Evolutionary conservation across 1,140 invertebrate genomes (phyloP).

Genomic region (Drosophila arizonae): DNA sequence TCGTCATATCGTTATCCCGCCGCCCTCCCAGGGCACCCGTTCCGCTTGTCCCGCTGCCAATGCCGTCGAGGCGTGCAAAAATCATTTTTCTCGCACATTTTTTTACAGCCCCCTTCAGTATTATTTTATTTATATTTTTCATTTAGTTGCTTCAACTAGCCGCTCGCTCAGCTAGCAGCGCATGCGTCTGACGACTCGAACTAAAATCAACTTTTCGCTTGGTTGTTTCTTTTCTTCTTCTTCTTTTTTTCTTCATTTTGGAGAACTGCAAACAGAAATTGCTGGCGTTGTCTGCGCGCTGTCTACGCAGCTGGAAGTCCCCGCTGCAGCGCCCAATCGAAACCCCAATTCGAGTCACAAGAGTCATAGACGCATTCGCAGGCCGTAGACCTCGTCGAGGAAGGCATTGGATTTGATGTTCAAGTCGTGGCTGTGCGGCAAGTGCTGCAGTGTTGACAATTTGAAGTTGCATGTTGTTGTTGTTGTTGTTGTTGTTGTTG

Average conservation of each 20-base stretch:
- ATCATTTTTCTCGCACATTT: constrained; percentile 77
- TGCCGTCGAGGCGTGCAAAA: constrained; percentile 72
- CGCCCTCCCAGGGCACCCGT: not conserved
- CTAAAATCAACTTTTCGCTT: constrained; percentile 8
- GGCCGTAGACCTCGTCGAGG: constrained; percentile 13
- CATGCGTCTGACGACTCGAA: constrained; percentile 18
- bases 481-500: constrained; percentile 28
- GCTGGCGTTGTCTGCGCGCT: constrained; percentile 59
- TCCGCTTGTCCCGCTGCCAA: constrained; percentile 46
- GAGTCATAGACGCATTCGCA: not conserved
- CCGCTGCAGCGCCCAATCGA: constrained; percentile 22
- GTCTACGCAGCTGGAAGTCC: constrained; percentile 72
- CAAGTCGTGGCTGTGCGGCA: constrained; percentile 54
- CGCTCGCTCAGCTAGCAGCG: constrained; percentile 26
- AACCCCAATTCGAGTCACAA: not conserved
- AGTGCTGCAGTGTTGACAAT: constrained; percentile 73
- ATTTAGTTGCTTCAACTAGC: too few relatives aligned
- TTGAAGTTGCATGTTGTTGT: constrained; percentile 38
- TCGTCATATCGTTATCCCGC: constrained; percentile 19
- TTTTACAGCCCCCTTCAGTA: constrained; percentile 42
- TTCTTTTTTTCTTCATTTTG: constrained; percentile 18
- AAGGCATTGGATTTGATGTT: constrained; percentile 27
- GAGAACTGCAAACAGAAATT: constrained; percentile 53
- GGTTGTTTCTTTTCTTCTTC: constrained; percentile 2
- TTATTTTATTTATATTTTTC: constrained; percentile 74